A percentile compares a stretch with the other conserved stretches of the same genome.
These are phyloP conservation scores for Eudyptes chrysolophus DNA, from an alignment of 2,113 vertebrate genomes.

Conservation along the genomic window DNA sequence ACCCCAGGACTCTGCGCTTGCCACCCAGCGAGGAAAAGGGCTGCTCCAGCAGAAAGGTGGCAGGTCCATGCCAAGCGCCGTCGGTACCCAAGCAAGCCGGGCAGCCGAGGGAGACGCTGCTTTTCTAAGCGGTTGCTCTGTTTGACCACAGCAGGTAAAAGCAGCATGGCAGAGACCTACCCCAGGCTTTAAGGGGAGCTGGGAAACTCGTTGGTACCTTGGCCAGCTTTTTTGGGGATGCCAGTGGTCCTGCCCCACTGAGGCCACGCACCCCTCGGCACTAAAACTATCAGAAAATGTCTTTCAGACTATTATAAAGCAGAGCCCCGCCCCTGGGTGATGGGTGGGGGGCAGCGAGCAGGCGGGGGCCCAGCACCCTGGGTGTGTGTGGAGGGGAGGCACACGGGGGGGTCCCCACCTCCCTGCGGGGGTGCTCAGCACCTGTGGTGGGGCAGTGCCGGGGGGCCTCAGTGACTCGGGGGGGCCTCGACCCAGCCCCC, in stretches of 20 bases:
- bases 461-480: too few relatives aligned
- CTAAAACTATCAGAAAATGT: rapidly evolving
- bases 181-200: too few relatives aligned
- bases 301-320: rapidly evolving
- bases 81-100: not conserved
- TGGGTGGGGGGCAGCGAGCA: rapidly evolving
- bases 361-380: not conserved
- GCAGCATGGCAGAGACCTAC: rapidly evolving
- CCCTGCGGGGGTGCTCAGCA: not conserved
- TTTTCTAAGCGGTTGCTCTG: not conserved
- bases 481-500: too few relatives aligned
- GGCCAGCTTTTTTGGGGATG: rapidly evolving
- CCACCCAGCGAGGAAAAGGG: not conserved
- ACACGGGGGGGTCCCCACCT: not conserved
- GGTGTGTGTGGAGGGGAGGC: not conserved
- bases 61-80: rapidly evolving
- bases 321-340: not conserved
- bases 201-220: rapidly evolving
- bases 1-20: too few relatives aligned
- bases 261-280: rapidly evolving
- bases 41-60: not conserved
- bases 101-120: rapidly evolving
- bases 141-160: not conserved
- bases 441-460: not conserved
- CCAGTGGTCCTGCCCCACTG: rapidly evolving